phyloP scores from a whole-genome alignment of 2,113 vertebrate species.

The Oryzias javanicus region DNA sequence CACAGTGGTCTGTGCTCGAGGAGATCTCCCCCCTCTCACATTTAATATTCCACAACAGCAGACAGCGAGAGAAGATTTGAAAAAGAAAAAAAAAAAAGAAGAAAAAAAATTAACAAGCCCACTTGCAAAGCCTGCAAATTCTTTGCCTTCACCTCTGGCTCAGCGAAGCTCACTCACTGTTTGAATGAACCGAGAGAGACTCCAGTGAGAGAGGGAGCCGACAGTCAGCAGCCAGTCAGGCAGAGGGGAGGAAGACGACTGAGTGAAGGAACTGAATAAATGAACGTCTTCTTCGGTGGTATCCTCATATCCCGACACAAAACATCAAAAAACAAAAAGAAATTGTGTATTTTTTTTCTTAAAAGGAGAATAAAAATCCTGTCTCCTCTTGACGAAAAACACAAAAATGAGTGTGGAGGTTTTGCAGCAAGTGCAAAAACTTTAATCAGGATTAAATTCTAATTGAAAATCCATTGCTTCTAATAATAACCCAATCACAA shows the following conservation, averaged over 20 bases:
- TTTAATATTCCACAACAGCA: slow-evolving; percentile 45
- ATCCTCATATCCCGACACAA: slow-evolving; percentile 31
- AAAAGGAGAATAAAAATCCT: not conserved
- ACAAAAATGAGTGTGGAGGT: slow-evolving; percentile 31
- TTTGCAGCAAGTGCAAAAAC: slow-evolving; percentile 50
- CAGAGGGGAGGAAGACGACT: slow-evolving; percentile 54
- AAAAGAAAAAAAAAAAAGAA: too few species aligned
- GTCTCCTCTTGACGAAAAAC: slow-evolving; percentile 28
- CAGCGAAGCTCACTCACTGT: slow-evolving; percentile 29
- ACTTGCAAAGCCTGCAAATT: slow-evolving; percentile 49
- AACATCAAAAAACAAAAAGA: slow-evolving; percentile 10
- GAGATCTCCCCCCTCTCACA: slow-evolving; percentile 42
- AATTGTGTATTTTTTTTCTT: too few species aligned
- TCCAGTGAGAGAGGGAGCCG: slow-evolving; percentile 57
- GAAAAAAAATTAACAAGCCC: slow-evolving; percentile 21
- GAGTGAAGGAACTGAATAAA: slow-evolving; percentile 55
- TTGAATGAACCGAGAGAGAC: slow-evolving; percentile 50
- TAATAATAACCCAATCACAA: slow-evolving; percentile 63
- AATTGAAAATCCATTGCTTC: slow-evolving; percentile 72
- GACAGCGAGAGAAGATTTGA: slow-evolving; percentile 28
- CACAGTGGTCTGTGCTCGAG: slow-evolving; percentile 38
- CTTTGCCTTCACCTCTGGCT: slow-evolving; percentile 48
- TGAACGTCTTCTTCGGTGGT: slow-evolving; percentile 44
- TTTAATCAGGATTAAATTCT: slow-evolving; percentile 68
- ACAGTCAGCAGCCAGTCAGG: slow-evolving; percentile 66